These are phyloP conservation scores for Glaucopsyche alexis DNA, from an alignment of 2,888 invertebrate genomes.

Conservation along the genomic window DNA sequence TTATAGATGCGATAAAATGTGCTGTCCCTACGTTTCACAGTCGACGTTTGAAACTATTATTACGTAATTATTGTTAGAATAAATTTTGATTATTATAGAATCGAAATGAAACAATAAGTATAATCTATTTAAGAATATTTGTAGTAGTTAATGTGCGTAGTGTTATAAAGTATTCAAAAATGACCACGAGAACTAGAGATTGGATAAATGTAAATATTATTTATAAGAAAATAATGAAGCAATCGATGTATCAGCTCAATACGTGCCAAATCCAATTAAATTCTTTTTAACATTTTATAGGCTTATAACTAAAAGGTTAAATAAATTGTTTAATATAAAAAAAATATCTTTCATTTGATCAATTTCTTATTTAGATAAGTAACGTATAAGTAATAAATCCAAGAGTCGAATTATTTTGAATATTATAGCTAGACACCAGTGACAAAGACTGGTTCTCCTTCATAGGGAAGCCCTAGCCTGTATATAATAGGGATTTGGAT, in stretches of 20 bases:
- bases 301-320: slow-evolving; percentile 59
- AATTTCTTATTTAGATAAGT: no score
- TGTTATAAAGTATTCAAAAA: slow-evolving; percentile 21
- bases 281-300: slow-evolving; percentile 66
- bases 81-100: slow-evolving; percentile 14
- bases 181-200: slow-evolving; percentile 14
- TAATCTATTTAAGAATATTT: slow-evolving; percentile 13
- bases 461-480: no score
- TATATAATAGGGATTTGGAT: no score
- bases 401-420: no score
- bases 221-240: slow-evolving; percentile 39
- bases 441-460: no score
- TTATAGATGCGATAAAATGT: neutral
- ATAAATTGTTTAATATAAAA: slow-evolving; percentile 51
- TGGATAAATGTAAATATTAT: slow-evolving; percentile 29
- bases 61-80: neutral
- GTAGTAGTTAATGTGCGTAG: slow-evolving; percentile 27
- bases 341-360: neutral
- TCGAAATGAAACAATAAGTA: slow-evolving; percentile 26
- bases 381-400: no score
- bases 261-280: slow-evolving; percentile 58
- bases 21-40: slow-evolving; percentile 16
- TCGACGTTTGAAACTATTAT: slow-evolving; percentile 13
- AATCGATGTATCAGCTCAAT: slow-evolving; percentile 50
- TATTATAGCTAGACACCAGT: no score